Evolutionary conservation across 2,113 vertebrate genomes (phyloP).

Genomic region (Strix aluco): DNA sequence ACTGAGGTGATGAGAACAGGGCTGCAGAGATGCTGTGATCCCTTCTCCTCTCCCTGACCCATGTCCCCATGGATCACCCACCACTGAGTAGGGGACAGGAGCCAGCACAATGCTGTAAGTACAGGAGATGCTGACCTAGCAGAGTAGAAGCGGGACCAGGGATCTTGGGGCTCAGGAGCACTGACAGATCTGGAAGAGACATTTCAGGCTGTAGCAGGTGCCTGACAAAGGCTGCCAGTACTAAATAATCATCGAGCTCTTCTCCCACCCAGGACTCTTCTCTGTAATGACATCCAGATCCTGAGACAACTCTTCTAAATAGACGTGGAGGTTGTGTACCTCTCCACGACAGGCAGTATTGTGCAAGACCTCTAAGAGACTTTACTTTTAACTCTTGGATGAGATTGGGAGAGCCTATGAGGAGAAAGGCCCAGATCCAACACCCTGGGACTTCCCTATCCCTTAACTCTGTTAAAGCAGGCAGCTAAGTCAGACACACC

Average conservation of each 20-base stretch:
- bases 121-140: background rate
- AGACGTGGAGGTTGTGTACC: background rate
- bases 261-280: background rate
- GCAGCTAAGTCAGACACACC: background rate
- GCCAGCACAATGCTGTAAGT: background rate
- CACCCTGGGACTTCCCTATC: background rate
- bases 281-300: background rate
- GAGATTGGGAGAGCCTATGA: background rate
- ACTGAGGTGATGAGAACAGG: background rate
- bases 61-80: rapidly evolving
- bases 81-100: background rate
- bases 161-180: background rate
- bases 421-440: background rate
- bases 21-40: background rate
- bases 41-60: background rate
- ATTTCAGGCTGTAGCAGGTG: background rate
- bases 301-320: background rate
- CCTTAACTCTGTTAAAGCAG: background rate
- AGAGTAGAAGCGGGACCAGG: background rate
- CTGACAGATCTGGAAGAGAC: background rate
- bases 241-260: background rate
- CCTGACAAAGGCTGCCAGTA: background rate
- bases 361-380: background rate
- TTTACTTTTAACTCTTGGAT: background rate
- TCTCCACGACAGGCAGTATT: background rate